phyloP scores from a whole-genome alignment of 2,888 invertebrate genomes.

The Drosophila algonquin region DNA sequence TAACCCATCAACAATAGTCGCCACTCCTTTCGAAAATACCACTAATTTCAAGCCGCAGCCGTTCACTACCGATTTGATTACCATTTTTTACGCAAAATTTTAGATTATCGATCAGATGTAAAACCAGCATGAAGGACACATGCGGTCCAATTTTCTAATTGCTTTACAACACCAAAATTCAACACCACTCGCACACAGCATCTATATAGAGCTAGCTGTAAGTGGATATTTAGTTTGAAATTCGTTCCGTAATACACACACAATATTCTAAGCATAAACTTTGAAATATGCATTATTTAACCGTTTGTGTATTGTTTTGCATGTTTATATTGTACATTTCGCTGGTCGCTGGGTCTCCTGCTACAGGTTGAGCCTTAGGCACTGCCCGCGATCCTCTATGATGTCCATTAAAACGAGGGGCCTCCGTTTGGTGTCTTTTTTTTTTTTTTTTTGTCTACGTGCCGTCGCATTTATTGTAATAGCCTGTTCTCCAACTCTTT shows the following conservation, averaged over 20 bases:
- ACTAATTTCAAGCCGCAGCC: background rate
- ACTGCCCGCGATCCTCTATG: constrained; percentile 12
- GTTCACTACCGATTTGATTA: background rate
- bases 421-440: constrained; percentile 17
- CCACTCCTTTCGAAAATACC: background rate
- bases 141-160: background rate
- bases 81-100: background rate
- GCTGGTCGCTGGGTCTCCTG: constrained; percentile 42
- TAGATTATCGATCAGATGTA: background rate
- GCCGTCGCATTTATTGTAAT: constrained; percentile 70
- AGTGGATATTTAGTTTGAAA: background rate
- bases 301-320: constrained; percentile 4
- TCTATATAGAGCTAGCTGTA: background rate
- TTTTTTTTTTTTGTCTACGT: constrained; percentile 17
- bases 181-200: background rate
- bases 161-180: background rate
- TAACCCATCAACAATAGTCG: constrained; percentile 12
- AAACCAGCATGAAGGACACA: background rate
- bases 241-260: constrained; percentile 6
- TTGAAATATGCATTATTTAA: background rate
- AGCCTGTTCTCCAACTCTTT: constrained; percentile 10
- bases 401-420: constrained; percentile 54
- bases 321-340: background rate
- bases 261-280: background rate
- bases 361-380: constrained; percentile 66